Base-by-base conservation (phyloP, 2,113 vertebrate genomes). In the Lanius ludovicianus region DNA sequence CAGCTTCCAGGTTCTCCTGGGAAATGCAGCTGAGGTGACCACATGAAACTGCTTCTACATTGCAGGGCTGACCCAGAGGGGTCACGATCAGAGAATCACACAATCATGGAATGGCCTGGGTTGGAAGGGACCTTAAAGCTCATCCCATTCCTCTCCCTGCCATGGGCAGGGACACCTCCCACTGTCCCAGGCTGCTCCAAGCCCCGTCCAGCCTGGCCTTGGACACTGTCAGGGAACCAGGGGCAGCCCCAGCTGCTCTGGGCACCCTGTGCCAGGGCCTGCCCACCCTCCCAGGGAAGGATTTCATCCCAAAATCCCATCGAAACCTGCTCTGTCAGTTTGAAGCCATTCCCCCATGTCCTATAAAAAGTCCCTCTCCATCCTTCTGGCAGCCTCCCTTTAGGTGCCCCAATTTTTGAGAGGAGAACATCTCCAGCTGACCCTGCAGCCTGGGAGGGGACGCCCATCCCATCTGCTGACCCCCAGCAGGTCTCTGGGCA, bases 181-280 rank as follows among this genome's bases (percentile, higher is more conserved):
- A 37, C 31, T 59, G 0, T 15, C 13, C n/a, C 59, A 65, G 59
- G n/a, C 0, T 6, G 18, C 41, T 65, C 82, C 41, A 6, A 84
- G 11, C 49, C 42, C 35, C 0, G 1, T 41, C 42, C 35, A 76
- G 0, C 35, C 60, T 57, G 25, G 53, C 31, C 53, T 41, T 42
- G 31, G 55, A 0, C 31, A 42, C 31, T 59, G 0, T 24, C 62
- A 85, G 60, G 62, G 52, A 76, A 31, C 21, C 63, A 37, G 44
- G 37, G 21, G 5, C 83, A 86, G 37, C 31, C 46, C 11, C 44
- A 86, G 25, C 70, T 67, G 0, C 44, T 76, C 60, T 49, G 60
- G 35, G 60, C 30, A 65, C 31, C 17, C 42, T 44, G 37, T 62
- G 80, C 67, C 56, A 83, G 46, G 21, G 31, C 56, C 47, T 73